phyloP scores from a whole-genome alignment of 2,113 vertebrate genomes.

The Solea senegalensis region DNA sequence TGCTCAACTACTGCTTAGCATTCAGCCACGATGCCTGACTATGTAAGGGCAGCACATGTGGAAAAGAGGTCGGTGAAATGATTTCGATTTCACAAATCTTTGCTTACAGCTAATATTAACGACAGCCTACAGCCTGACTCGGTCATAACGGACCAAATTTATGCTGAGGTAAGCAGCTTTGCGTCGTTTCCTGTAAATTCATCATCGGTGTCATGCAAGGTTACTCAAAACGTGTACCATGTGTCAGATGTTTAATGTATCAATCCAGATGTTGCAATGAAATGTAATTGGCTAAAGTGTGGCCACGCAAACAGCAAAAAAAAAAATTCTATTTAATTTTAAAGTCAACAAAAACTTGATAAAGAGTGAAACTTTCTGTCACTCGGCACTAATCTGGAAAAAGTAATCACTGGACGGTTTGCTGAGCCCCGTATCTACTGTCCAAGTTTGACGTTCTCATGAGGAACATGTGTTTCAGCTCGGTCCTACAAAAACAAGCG shows the following conservation, averaged over 20 bases:
- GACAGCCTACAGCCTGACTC: background rate
- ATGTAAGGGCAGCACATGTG: background rate
- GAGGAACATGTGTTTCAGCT: conserved; percentile 74
- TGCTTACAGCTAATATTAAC: background rate
- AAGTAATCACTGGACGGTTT: conserved; percentile 23
- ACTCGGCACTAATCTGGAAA: background rate
- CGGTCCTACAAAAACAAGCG: conserved; percentile 61
- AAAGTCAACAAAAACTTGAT: background rate
- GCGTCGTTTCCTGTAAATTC: background rate
- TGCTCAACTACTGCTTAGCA: background rate
- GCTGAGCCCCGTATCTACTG: conserved; percentile 26
- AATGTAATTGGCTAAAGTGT: background rate
- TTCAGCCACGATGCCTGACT: background rate
- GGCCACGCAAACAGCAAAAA: background rate
- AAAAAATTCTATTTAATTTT: background rate
- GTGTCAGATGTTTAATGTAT: background rate
- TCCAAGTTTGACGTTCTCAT: conserved; percentile 47
- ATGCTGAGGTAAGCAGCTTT: background rate
- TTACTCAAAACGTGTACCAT: background rate
- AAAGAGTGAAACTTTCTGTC: background rate
- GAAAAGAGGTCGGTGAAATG: background rate
- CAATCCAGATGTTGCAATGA: background rate
- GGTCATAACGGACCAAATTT: background rate
- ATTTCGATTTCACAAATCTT: background rate
- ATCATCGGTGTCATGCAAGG: background rate